Conservation (phyloP, 2,888 invertebrate genomes). For the Pemphredon lugubris region DNA sequence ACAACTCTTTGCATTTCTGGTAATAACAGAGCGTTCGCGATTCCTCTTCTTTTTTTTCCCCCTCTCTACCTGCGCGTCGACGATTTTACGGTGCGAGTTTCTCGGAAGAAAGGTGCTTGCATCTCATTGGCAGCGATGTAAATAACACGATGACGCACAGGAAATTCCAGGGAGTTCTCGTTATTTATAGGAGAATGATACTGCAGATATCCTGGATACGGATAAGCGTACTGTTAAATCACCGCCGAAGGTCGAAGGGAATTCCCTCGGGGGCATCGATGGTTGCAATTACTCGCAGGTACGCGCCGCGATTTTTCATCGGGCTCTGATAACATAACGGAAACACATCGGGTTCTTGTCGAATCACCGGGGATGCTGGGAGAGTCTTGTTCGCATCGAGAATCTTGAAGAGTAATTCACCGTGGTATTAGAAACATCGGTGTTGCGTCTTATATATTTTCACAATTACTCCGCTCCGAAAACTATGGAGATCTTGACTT, state of each 20-base stretch:
- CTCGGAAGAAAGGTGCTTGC: constrained; percentile 64
- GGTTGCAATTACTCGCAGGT: neutral
- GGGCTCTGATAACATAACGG: neutral
- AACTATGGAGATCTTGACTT: too few species aligned
- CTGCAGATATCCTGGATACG: constrained; percentile 49
- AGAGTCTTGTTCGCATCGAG: too few species aligned
- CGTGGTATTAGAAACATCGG: too few species aligned
- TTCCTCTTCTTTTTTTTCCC: neutral
- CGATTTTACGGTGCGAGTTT: constrained; percentile 42
- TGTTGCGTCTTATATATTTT: too few species aligned
- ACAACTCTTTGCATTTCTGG: constrained; percentile 41
- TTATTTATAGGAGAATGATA: constrained; percentile 63
- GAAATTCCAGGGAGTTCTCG: constrained; percentile 62
- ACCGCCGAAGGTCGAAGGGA: constrained; percentile 2
- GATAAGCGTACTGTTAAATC: constrained; percentile 35
- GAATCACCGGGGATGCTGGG: too few species aligned
- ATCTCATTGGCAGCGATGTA: constrained; percentile 60
- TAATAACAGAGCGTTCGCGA: constrained; percentile 43
- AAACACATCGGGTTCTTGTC: neutral
- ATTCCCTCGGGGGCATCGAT: constrained; percentile 9
- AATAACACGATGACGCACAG: constrained; percentile 66
- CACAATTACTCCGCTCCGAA: too few species aligned
- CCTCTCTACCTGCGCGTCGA: neutral
- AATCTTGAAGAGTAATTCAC: too few species aligned
- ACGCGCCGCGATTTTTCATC: neutral